Base-by-base conservation (phyloP, 2,888 invertebrate genomes). In the Scaptomyza polygonia region DNA sequence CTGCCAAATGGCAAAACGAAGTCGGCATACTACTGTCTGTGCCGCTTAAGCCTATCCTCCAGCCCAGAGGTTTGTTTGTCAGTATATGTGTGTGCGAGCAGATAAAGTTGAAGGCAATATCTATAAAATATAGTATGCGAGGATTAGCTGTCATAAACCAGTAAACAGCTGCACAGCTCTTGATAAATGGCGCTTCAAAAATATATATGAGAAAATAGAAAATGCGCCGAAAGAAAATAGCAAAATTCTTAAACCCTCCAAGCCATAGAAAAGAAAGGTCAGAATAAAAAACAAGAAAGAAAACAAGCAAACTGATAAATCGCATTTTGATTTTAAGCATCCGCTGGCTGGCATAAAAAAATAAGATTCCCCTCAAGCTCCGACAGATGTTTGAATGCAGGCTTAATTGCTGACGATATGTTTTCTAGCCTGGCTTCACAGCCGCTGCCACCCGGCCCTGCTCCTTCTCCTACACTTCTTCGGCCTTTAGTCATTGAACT, bases 361-460 rank as follows among this genome's bases (percentile, higher is more conserved):
- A 40, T 25, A 45, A 12, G 25, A 30, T 39, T 44, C n/a, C 32
- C 29, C n/a, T 7, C 42, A 69, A 77, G 53, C 53, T 53, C 65
- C 67, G 71, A 66, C 86, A 86, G 73, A 71, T 65, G 80, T 77
- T 74, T 83, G 88, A 83, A 83, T 83, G 88, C 74, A 47, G 71
- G 77, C 88, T 88, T 83, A 83, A 83, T 83, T 83, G 83, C 88
- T 83, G 86, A 79, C 80, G 80, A 81, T 81, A 81, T 81, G 83
- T 86, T 83, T 88, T 79, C 66, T 55, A 30, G 32, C 52, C 43
- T 39, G 2, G 30, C 43, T n/a, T 9, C 32, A 5, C 21, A 21
- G 8, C 21, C 40, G 2, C 12, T 8, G 29, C 5, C 34, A 0
- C 6, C 34, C n/a, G 7, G 5, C 1, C 5, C 1, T 18, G 14